These are phyloP conservation scores for Tetraneura akinire DNA, from an alignment of 1,140 invertebrate genomes.

Conservation along the genomic window DNA sequence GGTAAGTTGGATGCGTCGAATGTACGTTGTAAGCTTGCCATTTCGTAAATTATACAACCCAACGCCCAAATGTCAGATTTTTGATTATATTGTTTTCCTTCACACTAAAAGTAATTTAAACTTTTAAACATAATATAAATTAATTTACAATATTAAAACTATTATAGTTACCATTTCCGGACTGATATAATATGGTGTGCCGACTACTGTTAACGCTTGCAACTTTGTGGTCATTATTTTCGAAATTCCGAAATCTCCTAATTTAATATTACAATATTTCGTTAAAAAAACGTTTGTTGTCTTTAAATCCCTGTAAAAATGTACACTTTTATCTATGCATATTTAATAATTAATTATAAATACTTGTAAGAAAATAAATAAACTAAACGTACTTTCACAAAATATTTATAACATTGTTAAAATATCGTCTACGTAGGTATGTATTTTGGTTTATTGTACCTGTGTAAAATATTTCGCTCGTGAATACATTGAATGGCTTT, in stretches of 20 bases:
- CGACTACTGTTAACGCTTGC: slow-evolving; percentile 74
- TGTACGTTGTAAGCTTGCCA: slow-evolving; percentile 68
- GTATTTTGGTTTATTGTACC: too few relatives aligned
- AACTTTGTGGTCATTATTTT: slow-evolving; percentile 70
- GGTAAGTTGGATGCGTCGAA: slow-evolving; percentile 78
- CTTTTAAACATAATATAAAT: too few relatives aligned
- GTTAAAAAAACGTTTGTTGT: slow-evolving; percentile 82
- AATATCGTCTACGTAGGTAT: too few relatives aligned
- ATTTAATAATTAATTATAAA: too few relatives aligned
- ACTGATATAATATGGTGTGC: slow-evolving; percentile 84
- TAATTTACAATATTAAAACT: too few relatives aligned
- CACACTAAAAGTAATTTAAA: slow-evolving; percentile 63
- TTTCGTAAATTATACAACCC: slow-evolving; percentile 66
- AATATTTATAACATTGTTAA: too few relatives aligned
- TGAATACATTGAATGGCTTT: slow-evolving; percentile 74
- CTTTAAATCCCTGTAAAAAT: slow-evolving; percentile 67
- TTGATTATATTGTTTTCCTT: slow-evolving; percentile 76
- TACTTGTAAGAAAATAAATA: neutral
- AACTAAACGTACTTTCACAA: too few relatives aligned
- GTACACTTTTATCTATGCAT: too few relatives aligned
- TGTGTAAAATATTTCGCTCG: slow-evolving; percentile 72
- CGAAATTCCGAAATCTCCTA: slow-evolving; percentile 78
- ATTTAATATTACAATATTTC: slow-evolving; percentile 70
- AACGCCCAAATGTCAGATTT: slow-evolving; percentile 82
- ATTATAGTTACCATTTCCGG: slow-evolving; percentile 70